Evolutionary conservation across 2,113 vertebrate species (phyloP), one percentile per base, ranked within the genome.

Genomic region (Hippocampus mohnikei): DNA sequence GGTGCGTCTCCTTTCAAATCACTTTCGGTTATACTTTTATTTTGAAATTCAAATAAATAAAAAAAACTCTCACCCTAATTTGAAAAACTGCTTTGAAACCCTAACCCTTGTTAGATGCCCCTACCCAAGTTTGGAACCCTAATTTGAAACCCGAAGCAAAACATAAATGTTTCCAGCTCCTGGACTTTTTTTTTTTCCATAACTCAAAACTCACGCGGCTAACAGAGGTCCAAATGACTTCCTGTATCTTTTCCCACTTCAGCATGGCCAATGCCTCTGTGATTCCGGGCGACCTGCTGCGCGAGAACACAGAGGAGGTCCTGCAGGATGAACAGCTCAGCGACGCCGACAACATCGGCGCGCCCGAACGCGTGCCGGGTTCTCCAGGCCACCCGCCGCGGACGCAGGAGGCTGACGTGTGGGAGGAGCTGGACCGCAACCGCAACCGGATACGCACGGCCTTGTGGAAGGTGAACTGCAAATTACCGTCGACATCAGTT

Each of bases 191-290:
- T 5, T 33, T 33, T 5, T 33, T n/a, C n/a, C 29, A 33, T 33
- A 33, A 33, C 46, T 5, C 21, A 55, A 55, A 12, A 11, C 23
- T 3, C 2, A 4, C 11, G 8, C 23, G 10, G 18, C 5, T 23
- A 23, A 23, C 21, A 27, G 1, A 58, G 15, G 55, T 13, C 23
- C 3, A 8, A 60, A 60, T 60, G 27, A 10, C 23, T 16, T 46
- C 20, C 8, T 7, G 23, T 9, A 8, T 27, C 70, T 37, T 68
- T 73, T 83, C 16, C 74, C n/a, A 2, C 44, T 29, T 23, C 88
- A 99, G 97, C 64, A 96, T 99, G 95, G 96, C 95, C 42, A 98
- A 99, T 79, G 96, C 96, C 29, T 98, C 97, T n/a, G 88, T 95
- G 66, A 94, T 99, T 80, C 96, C 95, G n/a, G 97, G 96, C 72